These are phyloP conservation scores for Cylindroiulus punctatus DNA, from an alignment of 2,888 invertebrate species.

Conservation along the genomic window DNA sequence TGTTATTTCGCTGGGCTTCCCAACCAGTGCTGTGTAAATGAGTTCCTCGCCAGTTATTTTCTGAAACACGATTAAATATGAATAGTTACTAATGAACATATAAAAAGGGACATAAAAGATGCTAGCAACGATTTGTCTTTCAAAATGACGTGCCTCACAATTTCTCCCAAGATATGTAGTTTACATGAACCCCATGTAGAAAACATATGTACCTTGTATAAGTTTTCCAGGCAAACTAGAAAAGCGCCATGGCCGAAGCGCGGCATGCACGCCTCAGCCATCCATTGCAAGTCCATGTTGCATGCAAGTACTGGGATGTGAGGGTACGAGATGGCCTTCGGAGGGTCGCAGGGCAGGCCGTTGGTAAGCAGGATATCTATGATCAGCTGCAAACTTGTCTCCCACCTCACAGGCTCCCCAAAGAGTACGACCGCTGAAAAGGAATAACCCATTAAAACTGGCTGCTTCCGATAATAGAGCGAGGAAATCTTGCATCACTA, in stretches of 20 bases:
- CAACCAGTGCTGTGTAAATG: slow-evolving; percentile 73
- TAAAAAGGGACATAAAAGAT: no score
- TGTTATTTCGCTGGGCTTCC: slow-evolving; percentile 75
- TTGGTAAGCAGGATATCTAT: slow-evolving; percentile 73
- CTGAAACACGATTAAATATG: no score
- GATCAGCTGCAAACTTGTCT: slow-evolving; percentile 73
- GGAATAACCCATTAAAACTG: background rate
- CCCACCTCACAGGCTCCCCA: slow-evolving; percentile 76
- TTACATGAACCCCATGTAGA: no score
- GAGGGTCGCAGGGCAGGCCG: slow-evolving; percentile 68
- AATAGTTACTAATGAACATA: no score
- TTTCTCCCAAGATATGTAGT: no score
- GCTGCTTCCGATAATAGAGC: background rate
- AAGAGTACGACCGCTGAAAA: slow-evolving; percentile 71
- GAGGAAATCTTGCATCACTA: background rate
- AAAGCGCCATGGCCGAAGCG: slow-evolving; percentile 76
- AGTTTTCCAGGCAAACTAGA: slow-evolving; percentile 72
- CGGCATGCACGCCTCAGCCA: slow-evolving; percentile 74
- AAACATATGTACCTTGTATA: slow-evolving; percentile 72
- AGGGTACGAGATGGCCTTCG: slow-evolving; percentile 68
- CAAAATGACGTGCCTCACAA: no score
- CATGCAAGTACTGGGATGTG: slow-evolving; percentile 76
- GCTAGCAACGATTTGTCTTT: no score
- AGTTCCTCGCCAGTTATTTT: slow-evolving; percentile 73
- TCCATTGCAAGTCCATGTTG: slow-evolving; percentile 76